Conservation (phyloP, 2,888 invertebrate species). For the Coenonympha glycerion region DNA sequence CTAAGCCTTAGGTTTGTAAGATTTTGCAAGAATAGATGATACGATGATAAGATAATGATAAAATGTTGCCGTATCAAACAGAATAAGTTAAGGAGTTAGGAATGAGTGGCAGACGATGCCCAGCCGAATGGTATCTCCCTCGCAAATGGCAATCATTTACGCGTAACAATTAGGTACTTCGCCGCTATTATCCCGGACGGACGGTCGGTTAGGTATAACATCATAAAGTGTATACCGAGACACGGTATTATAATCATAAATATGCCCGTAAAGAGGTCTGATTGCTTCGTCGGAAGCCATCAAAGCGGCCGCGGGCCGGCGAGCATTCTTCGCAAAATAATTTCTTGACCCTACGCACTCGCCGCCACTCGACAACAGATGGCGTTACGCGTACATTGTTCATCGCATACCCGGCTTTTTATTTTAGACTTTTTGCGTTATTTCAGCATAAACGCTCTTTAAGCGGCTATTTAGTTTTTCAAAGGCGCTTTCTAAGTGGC, state of each 20-base stretch:
- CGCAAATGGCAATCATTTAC: constrained; percentile 47
- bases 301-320: constrained; percentile 68
- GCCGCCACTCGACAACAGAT: constrained; percentile 65
- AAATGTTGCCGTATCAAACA: not conserved
- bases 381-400: constrained; percentile 67
- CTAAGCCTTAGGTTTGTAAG: too few relatives aligned
- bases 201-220: constrained; percentile 67
- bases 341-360: constrained; percentile 59
- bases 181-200: constrained; percentile 56
- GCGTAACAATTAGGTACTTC: constrained; percentile 57
- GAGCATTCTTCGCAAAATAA: constrained; percentile 61
- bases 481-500: constrained; percentile 70
- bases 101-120: constrained; percentile 17
- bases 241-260: constrained; percentile 75
- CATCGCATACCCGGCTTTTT: constrained; percentile 57
- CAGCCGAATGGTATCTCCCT: constrained; percentile 32
- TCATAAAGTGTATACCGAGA: constrained; percentile 73
- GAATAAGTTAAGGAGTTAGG: constrained; percentile 18
- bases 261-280: constrained; percentile 72
- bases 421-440: constrained; percentile 53
- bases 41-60: too few relatives aligned
- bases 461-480: constrained; percentile 72
- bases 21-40: too few relatives aligned
- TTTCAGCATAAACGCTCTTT: constrained; percentile 67
- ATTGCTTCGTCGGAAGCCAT: constrained; percentile 73